These are phyloP conservation scores for Lithobates sylvaticus DNA, from an alignment of 2,797 vertebrate species.

Conservation along the genomic window DNA sequence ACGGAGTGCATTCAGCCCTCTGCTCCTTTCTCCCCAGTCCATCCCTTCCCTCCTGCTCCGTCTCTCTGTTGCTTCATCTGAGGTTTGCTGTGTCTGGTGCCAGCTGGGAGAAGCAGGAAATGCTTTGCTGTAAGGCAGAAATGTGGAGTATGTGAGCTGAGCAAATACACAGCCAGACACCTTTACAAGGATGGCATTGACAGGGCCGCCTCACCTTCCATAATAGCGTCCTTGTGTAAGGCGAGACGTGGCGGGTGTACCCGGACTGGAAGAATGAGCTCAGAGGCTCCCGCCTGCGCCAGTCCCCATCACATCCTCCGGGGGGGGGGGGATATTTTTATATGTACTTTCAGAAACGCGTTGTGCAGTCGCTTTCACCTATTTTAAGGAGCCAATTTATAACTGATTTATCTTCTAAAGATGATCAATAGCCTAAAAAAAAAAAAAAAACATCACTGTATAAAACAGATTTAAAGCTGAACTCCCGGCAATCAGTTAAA, in stretches of 20 bases:
- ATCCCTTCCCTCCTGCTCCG: conserved; percentile 51
- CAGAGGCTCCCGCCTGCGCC: neutral
- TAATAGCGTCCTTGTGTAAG: conserved; percentile 58
- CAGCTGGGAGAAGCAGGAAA: conserved; percentile 58
- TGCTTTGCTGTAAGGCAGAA: conserved; percentile 59
- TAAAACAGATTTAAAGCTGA: neutral
- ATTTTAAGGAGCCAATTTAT: neutral
- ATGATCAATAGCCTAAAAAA: neutral
- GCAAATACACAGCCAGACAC: conserved; percentile 59
- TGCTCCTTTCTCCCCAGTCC: conserved; percentile 39
- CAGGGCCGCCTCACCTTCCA: conserved; percentile 49
- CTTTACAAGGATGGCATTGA: conserved; percentile 59
- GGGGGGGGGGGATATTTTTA: neutral
- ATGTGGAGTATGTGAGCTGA: conserved; percentile 60
- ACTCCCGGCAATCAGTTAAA: no score
- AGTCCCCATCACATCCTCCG: neutral
- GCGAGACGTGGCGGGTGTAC: conserved; percentile 16
- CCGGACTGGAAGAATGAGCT: conserved; percentile 5
- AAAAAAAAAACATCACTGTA: no score
- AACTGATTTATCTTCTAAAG: neutral
- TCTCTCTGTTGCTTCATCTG: conserved; percentile 31
- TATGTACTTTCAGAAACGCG: neutral
- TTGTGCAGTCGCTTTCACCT: neutral
- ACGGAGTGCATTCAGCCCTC: neutral
- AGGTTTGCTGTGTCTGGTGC: conserved; percentile 52